Evolutionary conservation across 1,140 invertebrate genomes (phyloP), one percentile per base, ranked within the genome.

Genomic region (Ceratosolen solmsi): DNA sequence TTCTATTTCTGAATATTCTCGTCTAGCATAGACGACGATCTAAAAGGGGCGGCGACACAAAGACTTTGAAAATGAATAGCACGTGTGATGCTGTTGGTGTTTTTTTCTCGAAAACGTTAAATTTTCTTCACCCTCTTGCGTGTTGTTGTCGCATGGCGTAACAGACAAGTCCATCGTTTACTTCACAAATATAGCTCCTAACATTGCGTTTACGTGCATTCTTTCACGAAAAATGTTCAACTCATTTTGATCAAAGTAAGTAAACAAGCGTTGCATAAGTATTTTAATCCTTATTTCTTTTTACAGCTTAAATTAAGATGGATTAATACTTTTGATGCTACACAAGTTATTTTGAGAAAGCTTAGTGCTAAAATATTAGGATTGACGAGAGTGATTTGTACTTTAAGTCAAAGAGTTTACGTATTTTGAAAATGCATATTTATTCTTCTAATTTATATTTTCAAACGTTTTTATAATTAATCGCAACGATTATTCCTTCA

Each of bases 31-130:
- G 65, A 22, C 22, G 22, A 33, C 11, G 54, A 51, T 72, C 41
- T n/a, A 20, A 65, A 65, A 46, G 25, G n/a, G 51, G 33, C 73
- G 65, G 80, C 63, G 13, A 11, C 63, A 78, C 80, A 78, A 78
- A 78, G 74, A 58, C 49, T 13, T 54, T 27, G n/a, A 33, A 68
- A 83, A 79, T 63, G 82, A 83, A 74, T 60, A 83, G 60, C 82
- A 83, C 82, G 82, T 83, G 82, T 36, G 54, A 27, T 58, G 73
- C 73, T 82, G 73, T 78, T 70, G 80, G 65, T 83, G 76, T 74
- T 79, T 82, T 79, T 83, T 82, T 82, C 38, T 82, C 38, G 74
- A 73, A 74, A 73, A 77, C 58, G 27, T 54, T 73, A n/a, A 49
- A 60, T 75, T 38, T 70, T 51, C 79, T 54, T 60, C 58, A 20